Base-by-base conservation (phyloP, 1,140 invertebrate genomes). In the Gonioctena quinquepunctata region DNA sequence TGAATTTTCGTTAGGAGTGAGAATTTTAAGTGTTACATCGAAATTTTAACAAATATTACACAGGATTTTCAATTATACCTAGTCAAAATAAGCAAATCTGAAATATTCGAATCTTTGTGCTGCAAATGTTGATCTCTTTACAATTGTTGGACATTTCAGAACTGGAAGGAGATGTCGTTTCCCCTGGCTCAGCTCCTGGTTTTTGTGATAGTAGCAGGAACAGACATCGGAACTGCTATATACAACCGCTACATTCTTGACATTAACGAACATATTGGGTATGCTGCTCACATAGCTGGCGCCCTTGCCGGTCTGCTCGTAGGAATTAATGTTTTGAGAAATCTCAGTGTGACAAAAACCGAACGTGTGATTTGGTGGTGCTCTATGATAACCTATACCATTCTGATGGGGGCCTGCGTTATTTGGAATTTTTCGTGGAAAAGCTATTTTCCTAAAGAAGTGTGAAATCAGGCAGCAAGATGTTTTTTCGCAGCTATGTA, bases 91-190 rank as follows among this genome's bases (percentile, higher is more conserved):
- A 42, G n/a, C n/a, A n/a, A n/a, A n/a, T n/a, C n/a, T n/a, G n/a
- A n/a, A n/a, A n/a, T n/a, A n/a, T n/a, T n/a, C n/a, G n/a, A n/a
- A n/a, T n/a, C n/a, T n/a, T n/a, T n/a, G n/a, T n/a, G n/a, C n/a
- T n/a, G n/a, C n/a, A n/a, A n/a, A n/a, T n/a, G n/a, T n/a, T n/a
- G n/a, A n/a, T n/a, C 33, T 42, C 33, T 42, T n/a, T n/a, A 7
- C n/a, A 6, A 22, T 60, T 56, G n/a, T 56, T 78, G 75, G 69
- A 79, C 69, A n/a, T 86, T 87, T 27, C 80, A 93, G 92, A 97
- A 98, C 83, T 98, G 94, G 92, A 85, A 87, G 42, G 94, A 98
- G 84, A 97, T 97, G 95, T 92, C 95, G 77, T 95, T 92, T 80
- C 93, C 93, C 0, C 86, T 92, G 50, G 84, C 93, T 0, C 93